A percentile compares a stretch with the other conserved stretches of the same genome.
These are phyloP conservation scores for Lycia hirtaria DNA, from an alignment of 2,888 invertebrate genomes.

Conservation along the genomic window DNA sequence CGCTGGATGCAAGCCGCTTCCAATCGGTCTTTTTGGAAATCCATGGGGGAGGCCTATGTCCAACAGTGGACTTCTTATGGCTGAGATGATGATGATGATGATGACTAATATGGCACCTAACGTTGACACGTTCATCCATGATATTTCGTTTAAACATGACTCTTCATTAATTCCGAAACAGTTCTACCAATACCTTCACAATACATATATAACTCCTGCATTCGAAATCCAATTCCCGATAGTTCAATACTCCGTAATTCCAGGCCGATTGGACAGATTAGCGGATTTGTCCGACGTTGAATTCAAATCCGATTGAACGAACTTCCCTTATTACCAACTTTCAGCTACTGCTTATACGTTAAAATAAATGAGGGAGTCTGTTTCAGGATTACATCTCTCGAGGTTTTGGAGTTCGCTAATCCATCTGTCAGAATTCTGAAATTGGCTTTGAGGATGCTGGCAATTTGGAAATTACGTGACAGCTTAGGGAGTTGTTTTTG, in stretches of 20 bases:
- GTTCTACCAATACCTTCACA: background rate
- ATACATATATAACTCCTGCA: background rate
- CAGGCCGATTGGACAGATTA: conserved; percentile 17
- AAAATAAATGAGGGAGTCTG: background rate
- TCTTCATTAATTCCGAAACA: background rate
- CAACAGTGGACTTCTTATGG: too few species aligned
- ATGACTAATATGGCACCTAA: too few species aligned
- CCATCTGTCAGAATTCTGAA: conserved; percentile 20
- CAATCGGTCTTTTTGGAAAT: too few species aligned
- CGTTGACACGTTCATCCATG: too few species aligned
- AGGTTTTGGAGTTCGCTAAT: conserved; percentile 21
- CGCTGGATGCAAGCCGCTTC: too few species aligned
- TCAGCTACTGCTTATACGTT: conserved; percentile 1
- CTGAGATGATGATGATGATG: too few species aligned
- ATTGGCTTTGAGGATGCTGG: too few species aligned
- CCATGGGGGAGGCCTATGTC: too few species aligned
- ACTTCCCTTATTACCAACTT: conserved; percentile 25
- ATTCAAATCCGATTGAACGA: conserved; percentile 19
- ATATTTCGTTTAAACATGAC: too few species aligned
- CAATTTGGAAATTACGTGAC: conserved; percentile 10
- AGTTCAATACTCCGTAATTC: conserved; percentile 16
- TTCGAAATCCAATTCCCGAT: conserved; percentile 5
- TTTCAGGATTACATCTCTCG: conserved; percentile 22
- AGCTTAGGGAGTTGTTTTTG: background rate
- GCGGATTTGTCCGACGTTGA: conserved; percentile 3